Conservation (phyloP, 2,888 invertebrate species). For the Noctua pronuba region DNA sequence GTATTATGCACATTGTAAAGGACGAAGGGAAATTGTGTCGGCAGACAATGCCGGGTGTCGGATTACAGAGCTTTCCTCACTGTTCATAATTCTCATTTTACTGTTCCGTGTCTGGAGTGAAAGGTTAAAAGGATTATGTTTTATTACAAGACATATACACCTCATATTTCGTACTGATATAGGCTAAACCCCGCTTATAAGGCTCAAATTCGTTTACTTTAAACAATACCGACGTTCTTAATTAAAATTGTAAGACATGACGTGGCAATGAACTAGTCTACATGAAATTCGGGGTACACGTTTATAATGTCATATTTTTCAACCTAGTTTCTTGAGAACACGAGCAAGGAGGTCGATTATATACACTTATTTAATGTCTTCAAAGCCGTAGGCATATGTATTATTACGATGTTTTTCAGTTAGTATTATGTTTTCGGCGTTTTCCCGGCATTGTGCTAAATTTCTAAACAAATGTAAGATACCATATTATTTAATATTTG, state of each 20-base stretch:
- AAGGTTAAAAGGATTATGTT: constrained; percentile 40
- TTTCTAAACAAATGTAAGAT: constrained; percentile 6
- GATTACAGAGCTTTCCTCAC: constrained; percentile 49
- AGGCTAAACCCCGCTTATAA: background rate
- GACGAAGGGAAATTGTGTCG: constrained; percentile 47
- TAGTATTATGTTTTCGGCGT: background rate
- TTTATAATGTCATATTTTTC: background rate
- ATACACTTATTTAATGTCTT: background rate
- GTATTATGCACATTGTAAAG: constrained; percentile 50
- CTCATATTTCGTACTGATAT: constrained; percentile 10
- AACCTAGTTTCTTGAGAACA: background rate
- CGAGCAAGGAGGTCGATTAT: background rate
- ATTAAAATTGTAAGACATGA: background rate
- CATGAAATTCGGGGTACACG: background rate
- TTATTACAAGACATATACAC: constrained; percentile 5
- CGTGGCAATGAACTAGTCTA: background rate
- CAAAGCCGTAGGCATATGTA: background rate
- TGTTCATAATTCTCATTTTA: constrained; percentile 22
- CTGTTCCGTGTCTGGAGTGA: constrained; percentile 4
- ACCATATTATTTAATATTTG: constrained; percentile 17
- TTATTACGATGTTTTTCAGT: background rate
- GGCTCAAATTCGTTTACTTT: background rate
- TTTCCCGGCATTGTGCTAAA: background rate
- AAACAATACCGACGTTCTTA: background rate
- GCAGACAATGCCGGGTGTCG: constrained; percentile 54